Evolutionary conservation across 2,888 invertebrate genomes (phyloP), one percentile per base, ranked within the genome.

Genomic region (Rhopalosiphum nymphaeae): DNA sequence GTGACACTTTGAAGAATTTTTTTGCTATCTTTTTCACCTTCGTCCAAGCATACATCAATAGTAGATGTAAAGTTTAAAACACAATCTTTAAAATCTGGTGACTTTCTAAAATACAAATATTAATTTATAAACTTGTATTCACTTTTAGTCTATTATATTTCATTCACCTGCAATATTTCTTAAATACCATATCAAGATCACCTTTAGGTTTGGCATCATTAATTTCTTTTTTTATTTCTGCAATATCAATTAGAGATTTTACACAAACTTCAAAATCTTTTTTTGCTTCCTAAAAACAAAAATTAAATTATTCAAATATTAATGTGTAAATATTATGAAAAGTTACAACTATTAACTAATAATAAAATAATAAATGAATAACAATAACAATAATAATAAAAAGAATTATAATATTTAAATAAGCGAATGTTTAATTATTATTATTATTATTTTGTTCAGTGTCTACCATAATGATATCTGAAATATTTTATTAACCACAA

Each of bases 131-230:
- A 67, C 67, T 61, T 78, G 36, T 21, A 53, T 91, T 78, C 0
- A 49, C 7, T 49, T 53, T 46, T 4, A 86, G 29, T 86, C 1
- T 46, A 86, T 42, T 49, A 84, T 42, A 3, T 84, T 84, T 92
- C 36, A 95, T 95, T 95, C 94, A 96, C 95, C 94, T 95, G 95
- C 96, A 98, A 95, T 98, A 98, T 96, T 97, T 97, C 95, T 97
- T 97, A 95, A 98, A 97, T 0, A 98, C 97, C 49, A 96, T 96
- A 95, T 97, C 97, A 78, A 98, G 96, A 95, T 97, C 97, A 0
- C 97, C 98, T 10, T 96, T 97, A 0, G 97, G 97, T 95, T 97
- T 97, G 0, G 98, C 97, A 7, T 96, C 96, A 91, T 97, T 97
- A 87, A 98, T 97, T 95, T 98, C 98, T 9, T 96, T 95, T 95